Percentiles rank a stretch among this genome's conserved stretches.
Evolutionary conservation across 2,797 vertebrate species (phyloP).

Genomic region (Mareca penelope): DNA sequence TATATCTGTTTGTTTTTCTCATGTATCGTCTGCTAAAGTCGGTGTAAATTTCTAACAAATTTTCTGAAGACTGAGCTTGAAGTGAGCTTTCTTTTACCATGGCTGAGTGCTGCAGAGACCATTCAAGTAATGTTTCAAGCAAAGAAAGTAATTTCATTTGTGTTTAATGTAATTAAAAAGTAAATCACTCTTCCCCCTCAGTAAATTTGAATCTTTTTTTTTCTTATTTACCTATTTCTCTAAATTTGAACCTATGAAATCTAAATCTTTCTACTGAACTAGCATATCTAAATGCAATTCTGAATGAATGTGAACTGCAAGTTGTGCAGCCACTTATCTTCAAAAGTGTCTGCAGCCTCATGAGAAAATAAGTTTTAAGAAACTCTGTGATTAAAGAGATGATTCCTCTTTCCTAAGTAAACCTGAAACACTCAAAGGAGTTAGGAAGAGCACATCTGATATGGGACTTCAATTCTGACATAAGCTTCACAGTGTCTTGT

Average conservation of each 20-base stretch:
- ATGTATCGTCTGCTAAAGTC: neutral
- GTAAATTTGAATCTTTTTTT: neutral
- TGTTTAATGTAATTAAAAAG: neutral
- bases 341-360: neutral
- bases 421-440: neutral
- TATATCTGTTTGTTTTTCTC: neutral
- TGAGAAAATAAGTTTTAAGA: neutral
- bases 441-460: neutral
- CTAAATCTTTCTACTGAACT: neutral
- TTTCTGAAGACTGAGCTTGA: neutral
- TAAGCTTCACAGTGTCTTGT: neutral
- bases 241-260: neutral
- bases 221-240: neutral
- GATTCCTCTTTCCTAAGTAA: neutral
- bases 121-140: neutral
- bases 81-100: neutral
- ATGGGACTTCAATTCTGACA: neutral
- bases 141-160: neutral
- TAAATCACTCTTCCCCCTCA: accelerated
- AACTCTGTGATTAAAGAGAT: neutral
- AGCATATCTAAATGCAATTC: neutral
- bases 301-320: neutral
- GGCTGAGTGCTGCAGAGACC: neutral
- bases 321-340: neutral
- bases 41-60: neutral